Percentiles rank a stretch among this genome's conserved stretches.
Conservation (phyloP, 2,888 invertebrate species). For the Minunthozetes semirufus region DNA sequence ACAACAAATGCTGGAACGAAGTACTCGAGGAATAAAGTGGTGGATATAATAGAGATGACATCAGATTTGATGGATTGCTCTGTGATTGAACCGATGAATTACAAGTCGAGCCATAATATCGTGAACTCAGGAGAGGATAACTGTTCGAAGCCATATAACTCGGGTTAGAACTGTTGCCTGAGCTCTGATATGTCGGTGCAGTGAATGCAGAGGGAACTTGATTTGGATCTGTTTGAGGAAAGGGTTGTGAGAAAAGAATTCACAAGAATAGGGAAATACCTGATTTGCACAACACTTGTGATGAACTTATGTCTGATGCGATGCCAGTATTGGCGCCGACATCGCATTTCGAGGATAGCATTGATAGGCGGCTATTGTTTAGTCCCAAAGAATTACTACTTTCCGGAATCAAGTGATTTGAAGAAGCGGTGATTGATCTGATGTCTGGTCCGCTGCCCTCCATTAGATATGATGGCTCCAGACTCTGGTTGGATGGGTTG, state of each 20-base stretch:
- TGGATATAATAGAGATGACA: conserved; percentile 19
- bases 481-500: background rate
- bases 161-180: background rate
- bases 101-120: conserved; percentile 12
- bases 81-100: background rate
- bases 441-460: background rate
- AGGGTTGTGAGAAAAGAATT: background rate
- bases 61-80: background rate
- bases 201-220: background rate
- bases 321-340: background rate
- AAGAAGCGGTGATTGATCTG: background rate
- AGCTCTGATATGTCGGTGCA: conserved; percentile 3
- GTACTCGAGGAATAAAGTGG: background rate
- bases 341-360: background rate
- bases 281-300: background rate
- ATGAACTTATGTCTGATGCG: background rate
- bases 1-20: background rate
- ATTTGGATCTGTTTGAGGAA: background rate
- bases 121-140: background rate
- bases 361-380: background rate
- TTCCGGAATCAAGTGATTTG: background rate
- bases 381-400: background rate
- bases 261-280: background rate
- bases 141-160: conserved; percentile 14
- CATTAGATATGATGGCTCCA: background rate